A percentile compares a stretch with the other conserved stretches of the same genome.
Evolutionary conservation across 64 coral and sea anemone genomes (phyloP).

Genomic region (Hydrozoanthus tunicans): DNA sequence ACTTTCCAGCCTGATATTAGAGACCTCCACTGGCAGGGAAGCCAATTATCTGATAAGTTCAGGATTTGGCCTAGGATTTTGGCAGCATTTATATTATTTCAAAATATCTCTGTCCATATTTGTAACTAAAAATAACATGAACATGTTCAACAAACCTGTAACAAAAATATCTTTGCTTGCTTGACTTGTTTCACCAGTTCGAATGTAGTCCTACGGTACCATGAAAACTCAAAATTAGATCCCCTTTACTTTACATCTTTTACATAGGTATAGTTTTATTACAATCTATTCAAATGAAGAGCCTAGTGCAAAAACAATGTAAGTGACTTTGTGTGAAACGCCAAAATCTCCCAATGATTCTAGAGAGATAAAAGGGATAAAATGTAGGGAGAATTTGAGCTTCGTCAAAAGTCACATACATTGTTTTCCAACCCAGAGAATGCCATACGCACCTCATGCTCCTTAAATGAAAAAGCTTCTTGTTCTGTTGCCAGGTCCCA

Average conservation of each 20-base stretch:
- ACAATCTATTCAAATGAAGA: not conserved
- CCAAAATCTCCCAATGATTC: not conserved
- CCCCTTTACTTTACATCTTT: not conserved
- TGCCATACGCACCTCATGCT: constrained; percentile 66
- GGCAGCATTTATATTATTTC: no score
- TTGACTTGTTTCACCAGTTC: constrained; percentile 70
- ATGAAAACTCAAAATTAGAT: no score
- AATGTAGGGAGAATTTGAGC: no score
- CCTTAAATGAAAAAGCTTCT: constrained; percentile 58
- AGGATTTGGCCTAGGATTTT: no score
- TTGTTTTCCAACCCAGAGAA: not conserved
- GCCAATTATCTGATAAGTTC: no score
- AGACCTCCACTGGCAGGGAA: no score
- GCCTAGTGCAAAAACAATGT: not conserved
- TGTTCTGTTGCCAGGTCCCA: constrained; percentile 88
- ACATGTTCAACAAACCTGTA: constrained; percentile 61
- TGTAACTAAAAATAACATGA: not conserved
- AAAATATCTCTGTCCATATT: no score
- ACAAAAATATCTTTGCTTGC: constrained; percentile 89
- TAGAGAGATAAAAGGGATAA: no score
- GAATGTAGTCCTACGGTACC: constrained; percentile 81
- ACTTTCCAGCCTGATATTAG: no score
- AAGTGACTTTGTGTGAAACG: not conserved
- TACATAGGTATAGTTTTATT: not conserved
- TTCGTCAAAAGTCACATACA: no score